These are phyloP conservation scores for Cantharis nigra DNA, from an alignment of 2,888 invertebrate species.

Conservation along the genomic window DNA sequence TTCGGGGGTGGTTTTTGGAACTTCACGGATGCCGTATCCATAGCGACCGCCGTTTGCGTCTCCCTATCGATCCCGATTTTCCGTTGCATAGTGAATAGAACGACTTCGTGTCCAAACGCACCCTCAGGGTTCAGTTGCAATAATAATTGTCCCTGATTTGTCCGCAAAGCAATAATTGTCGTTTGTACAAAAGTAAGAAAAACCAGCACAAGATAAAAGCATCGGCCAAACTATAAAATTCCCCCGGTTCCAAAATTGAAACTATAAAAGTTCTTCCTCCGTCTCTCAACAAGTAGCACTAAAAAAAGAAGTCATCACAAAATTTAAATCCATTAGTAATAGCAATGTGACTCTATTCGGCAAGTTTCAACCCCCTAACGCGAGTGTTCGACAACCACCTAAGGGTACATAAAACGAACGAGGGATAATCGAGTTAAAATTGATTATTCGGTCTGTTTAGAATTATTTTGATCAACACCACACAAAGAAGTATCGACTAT, in stretches of 20 bases:
- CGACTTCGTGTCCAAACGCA: constrained; percentile 26
- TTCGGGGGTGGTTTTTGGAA: constrained; percentile 29
- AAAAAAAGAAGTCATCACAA: constrained; percentile 9
- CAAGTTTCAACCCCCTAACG: constrained; percentile 17
- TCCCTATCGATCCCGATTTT: constrained; percentile 31
- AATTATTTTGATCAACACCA: constrained; percentile 16
- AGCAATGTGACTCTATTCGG: constrained; percentile 21
- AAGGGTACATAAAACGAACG: constrained; percentile 19
- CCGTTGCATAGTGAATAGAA: constrained; percentile 26
- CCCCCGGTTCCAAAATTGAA: neutral
- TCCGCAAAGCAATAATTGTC: neutral
- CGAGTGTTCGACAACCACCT: constrained; percentile 29
- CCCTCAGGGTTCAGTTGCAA: constrained; percentile 18
- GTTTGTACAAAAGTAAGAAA: neutral
- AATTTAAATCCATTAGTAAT: constrained; percentile 23
- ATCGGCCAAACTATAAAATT: neutral
- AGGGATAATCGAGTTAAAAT: constrained; percentile 35
- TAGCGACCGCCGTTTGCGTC: constrained; percentile 38
- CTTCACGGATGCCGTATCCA: constrained; percentile 35
- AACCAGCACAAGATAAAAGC: neutral
- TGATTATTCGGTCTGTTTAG: constrained; percentile 31
- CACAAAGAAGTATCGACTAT: neutral
- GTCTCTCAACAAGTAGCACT: constrained; percentile 7
- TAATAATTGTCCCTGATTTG: constrained; percentile 21
- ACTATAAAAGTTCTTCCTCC: neutral